Conservation (phyloP, 2,888 invertebrate genomes). For the Sepiola atlantica region DNA sequence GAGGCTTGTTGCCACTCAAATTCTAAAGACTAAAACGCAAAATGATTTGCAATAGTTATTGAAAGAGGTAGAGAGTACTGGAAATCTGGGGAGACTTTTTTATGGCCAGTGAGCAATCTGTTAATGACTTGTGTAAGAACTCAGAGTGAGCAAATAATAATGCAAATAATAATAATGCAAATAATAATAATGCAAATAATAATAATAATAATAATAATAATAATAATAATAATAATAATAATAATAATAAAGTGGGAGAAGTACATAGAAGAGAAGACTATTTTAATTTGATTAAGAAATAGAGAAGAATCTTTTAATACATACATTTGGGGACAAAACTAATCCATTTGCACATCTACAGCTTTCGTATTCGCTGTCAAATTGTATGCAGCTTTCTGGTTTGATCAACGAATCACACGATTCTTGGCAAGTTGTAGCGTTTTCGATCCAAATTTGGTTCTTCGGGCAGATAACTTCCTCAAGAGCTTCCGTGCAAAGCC, state of each 20-base stretch:
- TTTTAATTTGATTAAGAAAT: neutral
- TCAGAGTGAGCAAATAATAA: neutral
- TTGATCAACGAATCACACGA: neutral
- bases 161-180: neutral
- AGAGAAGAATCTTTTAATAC: neutral
- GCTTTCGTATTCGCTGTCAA: conserved; percentile 37
- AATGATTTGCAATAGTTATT: too few species aligned
- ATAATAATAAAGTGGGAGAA: too few species aligned
- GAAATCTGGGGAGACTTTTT: too few species aligned
- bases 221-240: neutral
- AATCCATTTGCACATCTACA: neutral
- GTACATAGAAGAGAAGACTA: too few species aligned
- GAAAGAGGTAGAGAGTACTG: too few species aligned
- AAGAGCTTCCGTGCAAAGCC: neutral
- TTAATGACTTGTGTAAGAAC: too few species aligned
- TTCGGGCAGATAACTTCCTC: conserved; percentile 34
- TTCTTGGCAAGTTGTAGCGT: conserved; percentile 34
- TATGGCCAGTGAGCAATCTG: too few species aligned
- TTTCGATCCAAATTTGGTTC: conserved; percentile 33
- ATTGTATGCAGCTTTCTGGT: conserved; percentile 23
- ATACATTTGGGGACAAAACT: conserved; percentile 40
- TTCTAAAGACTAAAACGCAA: too few species aligned
- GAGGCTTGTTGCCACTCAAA: too few species aligned
- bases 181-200: neutral
- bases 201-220: neutral